A percentile compares a stretch with the other conserved stretches of the same genome.
phyloP scores from a whole-genome alignment of 2,113 vertebrate species.

The Canis aureus region DNA sequence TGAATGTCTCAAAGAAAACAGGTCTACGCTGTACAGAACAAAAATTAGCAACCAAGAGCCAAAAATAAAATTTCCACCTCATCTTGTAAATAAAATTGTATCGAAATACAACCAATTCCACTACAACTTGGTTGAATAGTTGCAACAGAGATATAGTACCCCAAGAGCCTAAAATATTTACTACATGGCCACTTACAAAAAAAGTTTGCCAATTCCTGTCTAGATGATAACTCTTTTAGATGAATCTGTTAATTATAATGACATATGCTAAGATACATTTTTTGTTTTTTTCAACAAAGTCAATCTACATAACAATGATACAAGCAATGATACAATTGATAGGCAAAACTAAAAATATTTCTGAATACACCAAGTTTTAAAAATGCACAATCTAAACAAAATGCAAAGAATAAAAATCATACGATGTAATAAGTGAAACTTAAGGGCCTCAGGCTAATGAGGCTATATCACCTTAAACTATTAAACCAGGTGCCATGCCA shows the following conservation, averaged over 20 bases:
- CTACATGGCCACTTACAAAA: not conserved
- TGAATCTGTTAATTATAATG: not conserved
- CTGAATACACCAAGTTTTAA: not conserved
- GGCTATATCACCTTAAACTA: too few species aligned
- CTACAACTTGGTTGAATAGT: not conserved
- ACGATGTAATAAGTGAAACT: too few species aligned
- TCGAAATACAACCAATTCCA: not conserved
- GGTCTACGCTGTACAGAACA: not conserved
- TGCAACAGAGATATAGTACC: not conserved
- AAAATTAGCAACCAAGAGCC: not conserved
- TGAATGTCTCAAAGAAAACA: not conserved
- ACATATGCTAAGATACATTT: not conserved
- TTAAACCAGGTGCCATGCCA: too few species aligned
- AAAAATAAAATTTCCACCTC: not conserved
- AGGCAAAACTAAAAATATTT: not conserved
- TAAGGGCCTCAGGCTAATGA: too few species aligned
- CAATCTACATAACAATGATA: not conserved
- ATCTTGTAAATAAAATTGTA: not conserved
- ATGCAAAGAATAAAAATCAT: too few species aligned
- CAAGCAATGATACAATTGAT: not conserved
- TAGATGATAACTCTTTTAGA: not conserved
- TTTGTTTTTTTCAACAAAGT: not conserved
- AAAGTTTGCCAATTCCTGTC: not conserved
- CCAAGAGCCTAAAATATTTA: not conserved
- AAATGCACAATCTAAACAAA: not conserved